These are phyloP conservation scores for Trichacis sp. DNA, from an alignment of 2,888 invertebrate species.

Conservation along the genomic window DNA sequence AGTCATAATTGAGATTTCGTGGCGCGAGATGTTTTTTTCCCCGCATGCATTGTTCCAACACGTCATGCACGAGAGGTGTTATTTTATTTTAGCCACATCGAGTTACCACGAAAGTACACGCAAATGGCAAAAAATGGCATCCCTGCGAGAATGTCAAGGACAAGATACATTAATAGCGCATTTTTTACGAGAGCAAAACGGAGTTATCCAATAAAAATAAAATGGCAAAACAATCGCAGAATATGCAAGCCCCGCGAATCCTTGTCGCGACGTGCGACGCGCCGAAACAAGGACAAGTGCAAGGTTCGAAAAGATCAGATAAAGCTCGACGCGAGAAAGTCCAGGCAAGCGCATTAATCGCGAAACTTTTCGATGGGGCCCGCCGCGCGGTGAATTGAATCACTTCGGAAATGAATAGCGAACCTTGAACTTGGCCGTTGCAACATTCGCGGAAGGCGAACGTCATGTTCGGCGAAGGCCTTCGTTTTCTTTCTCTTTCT, in stretches of 20 bases:
- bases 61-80: conserved; percentile 39
- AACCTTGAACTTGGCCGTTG: conserved; percentile 14
- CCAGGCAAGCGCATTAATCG: not conserved
- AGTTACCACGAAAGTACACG: conserved; percentile 46
- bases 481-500: conserved; percentile 18
- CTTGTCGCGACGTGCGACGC: too few species aligned
- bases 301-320: not conserved
- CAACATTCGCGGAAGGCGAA: conserved; percentile 7
- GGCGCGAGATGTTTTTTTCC: conserved; percentile 14
- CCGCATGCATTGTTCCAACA: not conserved
- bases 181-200: not conserved
- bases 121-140: conserved; percentile 14
- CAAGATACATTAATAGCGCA: conserved; percentile 3
- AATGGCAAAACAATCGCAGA: too few species aligned
- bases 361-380: not conserved
- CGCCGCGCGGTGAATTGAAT: too few species aligned
- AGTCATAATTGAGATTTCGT: conserved; percentile 30
- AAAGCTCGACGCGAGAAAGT: not conserved
- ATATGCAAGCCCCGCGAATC: too few species aligned
- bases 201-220: too few species aligned
- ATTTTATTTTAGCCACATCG: conserved; percentile 28
- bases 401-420: conserved; percentile 12
- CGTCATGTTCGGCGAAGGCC: conserved; percentile 8
- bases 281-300: not conserved
- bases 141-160: not conserved